A percentile compares a stretch with the other conserved stretches of the same genome.
phyloP scores from a whole-genome alignment of 2,888 invertebrate genomes.

The Metopia argyrocephala region DNA sequence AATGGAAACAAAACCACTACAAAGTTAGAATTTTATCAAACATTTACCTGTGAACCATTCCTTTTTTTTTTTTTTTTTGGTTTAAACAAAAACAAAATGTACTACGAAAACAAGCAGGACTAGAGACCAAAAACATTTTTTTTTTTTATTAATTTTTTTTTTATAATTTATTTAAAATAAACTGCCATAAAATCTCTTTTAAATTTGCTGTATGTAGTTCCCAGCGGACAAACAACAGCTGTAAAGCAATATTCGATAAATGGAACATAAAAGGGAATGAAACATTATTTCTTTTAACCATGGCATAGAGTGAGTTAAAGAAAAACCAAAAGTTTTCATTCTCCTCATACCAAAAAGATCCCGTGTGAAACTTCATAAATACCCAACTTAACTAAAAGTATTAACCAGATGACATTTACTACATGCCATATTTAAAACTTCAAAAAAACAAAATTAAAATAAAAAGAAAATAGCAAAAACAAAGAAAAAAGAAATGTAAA shows the following conservation, averaged over 20 bases:
- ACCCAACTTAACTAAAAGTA: constrained; percentile 61
- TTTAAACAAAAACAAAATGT: not conserved
- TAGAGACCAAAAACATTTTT: too few species aligned
- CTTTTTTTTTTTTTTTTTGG: not conserved
- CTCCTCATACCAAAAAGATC: not conserved
- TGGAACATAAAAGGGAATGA: not conserved
- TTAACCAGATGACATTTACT: constrained; percentile 62
- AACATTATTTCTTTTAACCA: not conserved
- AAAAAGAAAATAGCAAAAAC: not conserved
- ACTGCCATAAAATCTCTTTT: not conserved
- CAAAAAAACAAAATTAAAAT: not conserved
- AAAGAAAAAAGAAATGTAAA: not conserved
- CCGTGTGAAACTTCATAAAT: constrained; percentile 55
- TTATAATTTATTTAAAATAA: not conserved
- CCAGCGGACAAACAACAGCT: not conserved
- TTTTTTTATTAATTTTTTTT: too few species aligned
- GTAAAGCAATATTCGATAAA: not conserved
- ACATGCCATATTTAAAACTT: constrained; percentile 50
- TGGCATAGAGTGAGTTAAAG: not conserved
- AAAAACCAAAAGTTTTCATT: constrained; percentile 49
- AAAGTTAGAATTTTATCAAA: constrained; percentile 54
- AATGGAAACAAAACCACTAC: constrained; percentile 55
- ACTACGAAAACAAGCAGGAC: too few species aligned
- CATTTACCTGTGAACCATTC: constrained; percentile 52
- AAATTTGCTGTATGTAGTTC: constrained; percentile 6